Evolutionary conservation across 2,113 vertebrate genomes (phyloP).

Genomic region (Maccullochella peelii): DNA sequence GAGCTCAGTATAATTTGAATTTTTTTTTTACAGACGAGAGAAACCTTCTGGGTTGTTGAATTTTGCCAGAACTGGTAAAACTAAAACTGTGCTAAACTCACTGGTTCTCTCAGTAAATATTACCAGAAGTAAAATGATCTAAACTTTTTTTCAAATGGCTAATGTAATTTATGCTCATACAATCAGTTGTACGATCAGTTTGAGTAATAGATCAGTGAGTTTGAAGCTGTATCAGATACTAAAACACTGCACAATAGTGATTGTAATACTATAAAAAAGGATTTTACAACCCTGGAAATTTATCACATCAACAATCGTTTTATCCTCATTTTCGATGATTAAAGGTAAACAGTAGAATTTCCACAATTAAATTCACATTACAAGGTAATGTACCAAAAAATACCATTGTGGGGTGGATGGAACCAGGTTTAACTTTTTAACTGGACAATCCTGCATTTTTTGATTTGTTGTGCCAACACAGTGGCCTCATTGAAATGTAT

Average conservation of each 20-base stretch:
- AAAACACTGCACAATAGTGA: not conserved
- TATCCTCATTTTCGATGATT: not conserved
- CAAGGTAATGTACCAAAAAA: not conserved
- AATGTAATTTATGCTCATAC: not conserved
- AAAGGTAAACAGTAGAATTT: not conserved
- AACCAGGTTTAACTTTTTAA: not conserved
- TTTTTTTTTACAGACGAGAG: not conserved
- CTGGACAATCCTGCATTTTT: not conserved
- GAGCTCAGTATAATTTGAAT: not conserved
- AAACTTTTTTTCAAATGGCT: not conserved
- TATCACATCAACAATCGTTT: not conserved
- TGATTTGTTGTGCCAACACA: not conserved
- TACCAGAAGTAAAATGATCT: not conserved
- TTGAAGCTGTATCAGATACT: not conserved
- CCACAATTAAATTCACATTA: not conserved
- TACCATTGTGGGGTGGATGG: too few species aligned
- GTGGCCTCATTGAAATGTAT: not conserved
- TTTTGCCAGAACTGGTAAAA: not conserved
- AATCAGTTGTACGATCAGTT: not conserved
- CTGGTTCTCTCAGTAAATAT: not conserved
- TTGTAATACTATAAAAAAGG: not conserved
- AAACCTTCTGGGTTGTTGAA: not conserved
- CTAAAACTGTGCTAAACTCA: not conserved
- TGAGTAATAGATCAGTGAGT: slow-evolving; percentile 4
- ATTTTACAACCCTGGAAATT: not conserved